Percentiles rank a stretch among this genome's conserved stretches.
Evolutionary conservation across 2,113 vertebrate species (phyloP).

Genomic region (Chiloscyllium plagiosum): DNA sequence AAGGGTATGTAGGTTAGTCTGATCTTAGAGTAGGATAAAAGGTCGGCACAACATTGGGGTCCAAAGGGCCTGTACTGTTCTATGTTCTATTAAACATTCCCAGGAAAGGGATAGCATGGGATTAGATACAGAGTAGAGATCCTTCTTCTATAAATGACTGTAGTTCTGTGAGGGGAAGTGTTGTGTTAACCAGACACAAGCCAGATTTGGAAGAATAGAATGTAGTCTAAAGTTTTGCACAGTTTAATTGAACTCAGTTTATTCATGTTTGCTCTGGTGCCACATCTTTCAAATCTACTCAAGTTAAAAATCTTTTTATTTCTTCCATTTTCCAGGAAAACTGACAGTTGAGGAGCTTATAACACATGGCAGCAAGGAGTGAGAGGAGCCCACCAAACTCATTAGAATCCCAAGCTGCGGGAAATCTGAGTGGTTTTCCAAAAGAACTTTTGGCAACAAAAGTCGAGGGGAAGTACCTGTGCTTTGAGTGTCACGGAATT

Average conservation of each 20-base stretch:
- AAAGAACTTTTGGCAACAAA: slow-evolving; percentile 74
- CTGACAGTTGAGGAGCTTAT: slow-evolving; percentile 26
- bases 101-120: neutral
- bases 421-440: slow-evolving; percentile 71
- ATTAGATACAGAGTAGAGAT: neutral
- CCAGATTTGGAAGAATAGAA: neutral
- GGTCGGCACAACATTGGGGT: no score
- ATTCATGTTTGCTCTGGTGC: neutral
- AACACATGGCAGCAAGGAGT: slow-evolving; percentile 69
- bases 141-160: neutral
- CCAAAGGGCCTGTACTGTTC: no score
- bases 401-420: slow-evolving; percentile 57
- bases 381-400: slow-evolving; percentile 71
- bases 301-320: neutral
- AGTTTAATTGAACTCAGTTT: neutral
- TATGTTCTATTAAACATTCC: no score
- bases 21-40: no score
- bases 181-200: neutral
- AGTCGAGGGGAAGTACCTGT: slow-evolving; percentile 85
- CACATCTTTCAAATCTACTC: neutral
- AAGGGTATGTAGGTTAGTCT: no score
- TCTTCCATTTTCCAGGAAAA: slow-evolving; percentile 31
- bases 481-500: slow-evolving; percentile 76
- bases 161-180: neutral
- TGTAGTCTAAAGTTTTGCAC: neutral